Conservation (phyloP, 30 jellyfish, hydroid and myxozoan genomes). For the Rhopilema esculentum region DNA sequence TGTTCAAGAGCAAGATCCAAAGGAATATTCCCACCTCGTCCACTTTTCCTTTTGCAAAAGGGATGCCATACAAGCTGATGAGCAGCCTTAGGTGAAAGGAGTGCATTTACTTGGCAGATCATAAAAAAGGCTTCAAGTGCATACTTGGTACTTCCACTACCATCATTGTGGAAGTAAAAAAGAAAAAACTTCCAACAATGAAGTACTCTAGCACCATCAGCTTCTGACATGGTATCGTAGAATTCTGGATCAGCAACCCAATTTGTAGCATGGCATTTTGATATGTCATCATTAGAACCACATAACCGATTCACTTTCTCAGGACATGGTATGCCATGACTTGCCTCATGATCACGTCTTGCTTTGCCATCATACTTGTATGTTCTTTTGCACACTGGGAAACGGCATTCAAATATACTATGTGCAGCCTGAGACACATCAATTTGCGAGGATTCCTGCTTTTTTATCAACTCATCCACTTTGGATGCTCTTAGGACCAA, state of each 20-base stretch:
- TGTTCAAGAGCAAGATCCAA: slow-evolving; percentile 46
- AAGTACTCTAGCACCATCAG: slow-evolving; percentile 21
- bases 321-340: not conserved
- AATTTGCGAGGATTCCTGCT: not conserved
- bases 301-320: not conserved
- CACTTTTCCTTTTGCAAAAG: slow-evolving; percentile 9
- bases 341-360: slow-evolving; percentile 12
- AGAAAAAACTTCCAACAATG: slow-evolving; percentile 24
- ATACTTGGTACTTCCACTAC: slow-evolving; percentile 19
- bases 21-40: slow-evolving; percentile 43
- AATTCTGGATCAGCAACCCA: slow-evolving; percentile 26
- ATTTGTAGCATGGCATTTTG: slow-evolving; percentile 36
- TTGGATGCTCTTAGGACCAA: slow-evolving; percentile 21
- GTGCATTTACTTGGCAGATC: slow-evolving; percentile 9
- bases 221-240: slow-evolving; percentile 24
- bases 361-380: slow-evolving; percentile 18
- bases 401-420: slow-evolving; percentile 7
- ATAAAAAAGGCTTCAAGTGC: slow-evolving; percentile 19
- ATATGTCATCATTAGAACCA: slow-evolving; percentile 28
- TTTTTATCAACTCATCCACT: slow-evolving; percentile 10
- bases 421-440: not conserved
- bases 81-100: slow-evolving; percentile 45
- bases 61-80: slow-evolving; percentile 30
- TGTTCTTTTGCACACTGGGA: slow-evolving; percentile 7
- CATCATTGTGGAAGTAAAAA: slow-evolving; percentile 17